These are phyloP conservation scores for Hipparchia sbordonii DNA, from an alignment of 2,888 invertebrate genomes.

Conservation along the genomic window DNA sequence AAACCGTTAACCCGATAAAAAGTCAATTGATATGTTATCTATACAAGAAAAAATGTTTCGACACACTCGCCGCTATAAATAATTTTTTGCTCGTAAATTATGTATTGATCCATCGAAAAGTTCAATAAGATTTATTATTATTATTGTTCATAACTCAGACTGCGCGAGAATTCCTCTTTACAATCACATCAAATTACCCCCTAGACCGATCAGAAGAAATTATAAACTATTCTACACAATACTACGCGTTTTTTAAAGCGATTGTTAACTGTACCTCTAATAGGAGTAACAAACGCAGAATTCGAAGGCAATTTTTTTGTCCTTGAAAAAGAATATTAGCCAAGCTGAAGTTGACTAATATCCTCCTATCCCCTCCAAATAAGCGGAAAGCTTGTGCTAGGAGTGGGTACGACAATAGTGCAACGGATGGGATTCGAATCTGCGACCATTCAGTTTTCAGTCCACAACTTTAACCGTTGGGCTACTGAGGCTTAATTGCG, in stretches of 20 bases:
- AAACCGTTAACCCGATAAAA: constrained; percentile 24
- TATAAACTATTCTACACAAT: constrained; percentile 21
- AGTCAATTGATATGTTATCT: constrained; percentile 73
- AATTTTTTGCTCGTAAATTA: constrained; percentile 62
- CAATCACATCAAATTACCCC: constrained; percentile 17
- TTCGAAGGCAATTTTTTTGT: background rate
- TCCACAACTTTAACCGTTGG: too few relatives aligned
- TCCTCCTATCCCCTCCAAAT: too few relatives aligned
- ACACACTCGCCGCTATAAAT: constrained; percentile 36
- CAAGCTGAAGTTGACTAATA: too few relatives aligned
- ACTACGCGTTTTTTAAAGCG: constrained; percentile 30
- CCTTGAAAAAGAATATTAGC: too few relatives aligned
- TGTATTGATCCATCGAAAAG: constrained; percentile 58
- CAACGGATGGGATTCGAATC: too few relatives aligned
- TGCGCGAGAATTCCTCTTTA: background rate
- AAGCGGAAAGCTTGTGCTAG: too few relatives aligned
- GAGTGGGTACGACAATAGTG: too few relatives aligned
- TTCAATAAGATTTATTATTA: background rate
- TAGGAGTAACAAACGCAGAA: background rate
- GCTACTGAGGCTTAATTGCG: too few relatives aligned
- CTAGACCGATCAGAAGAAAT: constrained; percentile 27
- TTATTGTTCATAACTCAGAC: constrained; percentile 15
- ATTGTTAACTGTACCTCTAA: constrained; percentile 25
- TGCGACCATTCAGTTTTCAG: too few relatives aligned
- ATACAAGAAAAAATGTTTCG: constrained; percentile 57